Percentiles rank a stretch among this genome's conserved stretches.
phyloP scores from a whole-genome alignment of 2,113 vertebrate species.

The Circaetus cinerascens region DNA sequence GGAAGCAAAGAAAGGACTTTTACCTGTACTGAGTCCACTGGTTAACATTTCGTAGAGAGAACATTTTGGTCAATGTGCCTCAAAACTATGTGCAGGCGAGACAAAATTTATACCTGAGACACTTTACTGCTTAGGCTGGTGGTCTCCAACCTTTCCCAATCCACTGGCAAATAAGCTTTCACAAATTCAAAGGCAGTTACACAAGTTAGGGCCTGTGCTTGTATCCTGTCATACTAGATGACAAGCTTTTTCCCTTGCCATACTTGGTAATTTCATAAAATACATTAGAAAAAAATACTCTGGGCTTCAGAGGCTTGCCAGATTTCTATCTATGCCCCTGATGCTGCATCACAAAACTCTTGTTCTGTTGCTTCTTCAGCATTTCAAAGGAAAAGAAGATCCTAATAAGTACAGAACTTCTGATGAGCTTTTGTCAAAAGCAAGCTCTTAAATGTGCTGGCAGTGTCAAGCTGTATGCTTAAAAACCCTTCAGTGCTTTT shows the following conservation, averaged over 20 bases:
- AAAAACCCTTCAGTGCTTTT: background rate
- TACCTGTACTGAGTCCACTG: background rate
- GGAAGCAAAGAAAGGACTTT: background rate
- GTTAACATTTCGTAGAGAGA: background rate
- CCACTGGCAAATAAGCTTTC: background rate
- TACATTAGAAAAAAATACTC: background rate
- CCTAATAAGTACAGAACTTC: background rate
- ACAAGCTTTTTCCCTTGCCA: background rate
- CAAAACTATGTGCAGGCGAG: background rate
- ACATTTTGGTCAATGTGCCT: background rate
- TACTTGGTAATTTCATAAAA: background rate
- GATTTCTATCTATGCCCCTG: background rate
- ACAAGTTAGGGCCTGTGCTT: background rate
- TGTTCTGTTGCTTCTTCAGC: background rate
- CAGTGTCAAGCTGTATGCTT: background rate
- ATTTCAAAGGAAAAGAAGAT: conserved; percentile 8
- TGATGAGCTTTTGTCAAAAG: conserved; percentile 10
- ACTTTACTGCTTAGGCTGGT: background rate
- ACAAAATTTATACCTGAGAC: background rate
- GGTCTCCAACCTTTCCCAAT: background rate
- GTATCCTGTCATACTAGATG: background rate
- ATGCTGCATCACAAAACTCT: background rate
- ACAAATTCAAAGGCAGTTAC: background rate
- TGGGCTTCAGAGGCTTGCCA: background rate
- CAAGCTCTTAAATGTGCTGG: conserved; percentile 13